phyloP scores from a whole-genome alignment of 2,888 invertebrate genomes.

The Drosophila colorata region DNA sequence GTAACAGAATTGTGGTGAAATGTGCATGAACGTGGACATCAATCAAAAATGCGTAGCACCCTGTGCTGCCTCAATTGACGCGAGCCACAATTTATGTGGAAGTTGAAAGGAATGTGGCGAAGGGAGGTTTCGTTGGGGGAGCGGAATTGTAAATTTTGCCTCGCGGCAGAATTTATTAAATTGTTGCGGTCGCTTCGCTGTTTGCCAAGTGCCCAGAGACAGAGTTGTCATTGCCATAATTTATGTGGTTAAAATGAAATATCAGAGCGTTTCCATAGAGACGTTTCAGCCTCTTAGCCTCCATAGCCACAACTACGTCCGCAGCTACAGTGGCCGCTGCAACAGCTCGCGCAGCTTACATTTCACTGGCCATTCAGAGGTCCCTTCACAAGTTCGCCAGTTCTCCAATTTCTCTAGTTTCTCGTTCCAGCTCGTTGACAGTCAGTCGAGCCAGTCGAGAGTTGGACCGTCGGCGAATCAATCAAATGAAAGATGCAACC shows the following conservation, averaged over 20 bases:
- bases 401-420: constrained; percentile 3
- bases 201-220: constrained; percentile 45
- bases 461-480: constrained; percentile 38
- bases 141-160: constrained; percentile 74
- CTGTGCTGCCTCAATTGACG: too few relatives aligned
- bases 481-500: constrained; percentile 47
- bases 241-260: constrained; percentile 65
- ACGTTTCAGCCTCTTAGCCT: not conserved
- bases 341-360: constrained; percentile 3
- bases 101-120: too few relatives aligned
- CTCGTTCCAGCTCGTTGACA: constrained; percentile 37
- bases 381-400: not conserved
- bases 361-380: constrained; percentile 3
- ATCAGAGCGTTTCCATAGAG: constrained; percentile 28
- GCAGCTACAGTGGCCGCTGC: constrained; percentile 5
- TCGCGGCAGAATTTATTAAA: constrained; percentile 73
- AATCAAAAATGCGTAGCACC: constrained; percentile 60
- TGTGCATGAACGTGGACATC: constrained; percentile 66
- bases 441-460: constrained; percentile 2
- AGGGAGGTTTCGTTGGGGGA: not conserved
- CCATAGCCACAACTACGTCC: not conserved
- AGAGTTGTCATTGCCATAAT: constrained; percentile 56
- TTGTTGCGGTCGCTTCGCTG: constrained; percentile 59
- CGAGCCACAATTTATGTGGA: too few relatives aligned
- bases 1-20: constrained; percentile 37